A percentile compares a stretch with the other conserved stretches of the same genome.
These are phyloP conservation scores for Spondyliosoma cantharus DNA, from an alignment of 2,797 vertebrate species.

Conservation along the genomic window DNA sequence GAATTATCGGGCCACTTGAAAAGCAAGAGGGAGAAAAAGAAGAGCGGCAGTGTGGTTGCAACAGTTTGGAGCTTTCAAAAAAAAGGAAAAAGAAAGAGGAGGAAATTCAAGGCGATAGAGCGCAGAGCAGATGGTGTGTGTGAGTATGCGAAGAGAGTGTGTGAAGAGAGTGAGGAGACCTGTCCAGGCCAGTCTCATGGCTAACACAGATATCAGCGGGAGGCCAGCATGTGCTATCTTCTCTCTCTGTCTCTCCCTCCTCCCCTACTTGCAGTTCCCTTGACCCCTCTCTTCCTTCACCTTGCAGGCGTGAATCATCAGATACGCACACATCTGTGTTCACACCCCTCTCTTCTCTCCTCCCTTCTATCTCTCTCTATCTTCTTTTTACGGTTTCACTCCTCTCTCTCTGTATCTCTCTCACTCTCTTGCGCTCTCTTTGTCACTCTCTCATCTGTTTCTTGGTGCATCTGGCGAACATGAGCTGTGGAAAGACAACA, in stretches of 20 bases:
- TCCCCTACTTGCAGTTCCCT: slow-evolving; percentile 45
- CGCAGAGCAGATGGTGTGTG: slow-evolving; percentile 33
- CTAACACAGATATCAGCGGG: slow-evolving; percentile 75
- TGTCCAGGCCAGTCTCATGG: slow-evolving; percentile 57
- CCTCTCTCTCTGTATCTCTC: slow-evolving; percentile 9
- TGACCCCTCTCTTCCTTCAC: slow-evolving; percentile 69
- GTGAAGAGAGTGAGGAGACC: slow-evolving; percentile 48
- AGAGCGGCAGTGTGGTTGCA: background rate
- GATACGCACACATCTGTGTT: slow-evolving; percentile 45
- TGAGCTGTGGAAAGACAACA: slow-evolving; percentile 70
- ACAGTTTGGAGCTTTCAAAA: background rate
- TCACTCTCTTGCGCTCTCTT: background rate
- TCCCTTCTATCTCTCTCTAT: slow-evolving; percentile 5
- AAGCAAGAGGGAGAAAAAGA: background rate
- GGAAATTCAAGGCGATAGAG: slow-evolving; percentile 7
- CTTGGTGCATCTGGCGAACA: slow-evolving; percentile 70
- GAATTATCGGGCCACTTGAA: background rate
- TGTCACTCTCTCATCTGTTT: slow-evolving; percentile 41
- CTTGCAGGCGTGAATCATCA: slow-evolving; percentile 70
- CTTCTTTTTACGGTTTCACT: slow-evolving; percentile 23
- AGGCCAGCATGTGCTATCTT: slow-evolving; percentile 72
- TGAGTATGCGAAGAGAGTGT: background rate
- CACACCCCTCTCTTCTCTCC: slow-evolving; percentile 1
- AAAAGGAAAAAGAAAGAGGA: background rate
- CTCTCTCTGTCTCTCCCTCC: slow-evolving; percentile 30